Conservation (phyloP, 64 coral and sea anemone species). For the Montipora sp. region DNA sequence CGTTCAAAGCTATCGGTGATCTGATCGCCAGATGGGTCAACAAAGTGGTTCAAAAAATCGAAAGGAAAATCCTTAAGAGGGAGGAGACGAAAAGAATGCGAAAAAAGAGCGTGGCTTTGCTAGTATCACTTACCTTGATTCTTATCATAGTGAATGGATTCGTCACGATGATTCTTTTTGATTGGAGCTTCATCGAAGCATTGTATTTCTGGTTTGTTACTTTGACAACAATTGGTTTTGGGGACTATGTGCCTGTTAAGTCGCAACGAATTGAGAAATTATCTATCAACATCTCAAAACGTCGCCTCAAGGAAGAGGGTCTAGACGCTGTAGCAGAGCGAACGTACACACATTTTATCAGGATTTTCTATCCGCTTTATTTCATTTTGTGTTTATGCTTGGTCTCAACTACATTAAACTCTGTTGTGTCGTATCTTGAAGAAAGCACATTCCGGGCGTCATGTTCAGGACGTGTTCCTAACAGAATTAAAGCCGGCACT, state of each 20-base stretch:
- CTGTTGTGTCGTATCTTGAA: constrained; percentile 37
- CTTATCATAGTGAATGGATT: neutral
- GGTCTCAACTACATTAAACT: constrained; percentile 59
- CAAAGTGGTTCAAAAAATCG: constrained; percentile 17
- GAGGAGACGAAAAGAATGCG: constrained; percentile 2
- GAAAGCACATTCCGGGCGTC: neutral
- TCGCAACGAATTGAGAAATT: neutral
- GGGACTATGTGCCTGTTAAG: constrained; percentile 60
- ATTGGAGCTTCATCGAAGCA: constrained; percentile 25
- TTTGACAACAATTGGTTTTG: constrained; percentile 78
- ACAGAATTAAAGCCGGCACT: neutral
- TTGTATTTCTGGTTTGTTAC: constrained; percentile 85
- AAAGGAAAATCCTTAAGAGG: constrained; percentile 52
- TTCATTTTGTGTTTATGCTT: constrained; percentile 45
- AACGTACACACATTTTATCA: neutral
- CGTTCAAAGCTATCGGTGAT: constrained; percentile 60
- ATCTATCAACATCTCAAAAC: neutral
- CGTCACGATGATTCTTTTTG: neutral
- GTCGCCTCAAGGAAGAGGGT: too few species aligned
- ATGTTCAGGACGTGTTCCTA: constrained; percentile 15
- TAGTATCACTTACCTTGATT: constrained; percentile 4
- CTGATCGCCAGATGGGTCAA: constrained; percentile 33
- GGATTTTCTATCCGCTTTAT: neutral
- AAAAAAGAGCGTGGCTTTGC: constrained; percentile 30
- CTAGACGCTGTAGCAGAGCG: neutral